Conservation (phyloP, 2,888 invertebrate genomes). For the Clivina fossor region DNA sequence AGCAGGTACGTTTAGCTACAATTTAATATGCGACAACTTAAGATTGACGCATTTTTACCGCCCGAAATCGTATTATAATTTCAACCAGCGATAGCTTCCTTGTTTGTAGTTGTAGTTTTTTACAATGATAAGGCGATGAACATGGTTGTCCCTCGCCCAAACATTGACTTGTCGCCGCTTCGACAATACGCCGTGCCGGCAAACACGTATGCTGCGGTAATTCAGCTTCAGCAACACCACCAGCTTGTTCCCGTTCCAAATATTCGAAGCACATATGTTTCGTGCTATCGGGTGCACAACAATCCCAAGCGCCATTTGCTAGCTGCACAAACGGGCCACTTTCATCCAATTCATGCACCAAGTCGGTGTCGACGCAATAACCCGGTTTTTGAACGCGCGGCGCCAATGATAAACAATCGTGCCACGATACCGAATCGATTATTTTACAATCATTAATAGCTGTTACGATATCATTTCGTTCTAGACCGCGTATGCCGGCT, state of each 20-base stretch:
- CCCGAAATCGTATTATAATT: too few relatives aligned
- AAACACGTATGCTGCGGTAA: conserved; percentile 82
- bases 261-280: conserved; percentile 83
- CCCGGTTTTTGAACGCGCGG: conserved; percentile 67
- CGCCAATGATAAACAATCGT: conserved; percentile 65
- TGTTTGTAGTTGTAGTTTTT: conserved; percentile 77
- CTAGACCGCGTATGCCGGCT: conserved; percentile 73
- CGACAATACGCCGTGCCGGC: conserved; percentile 76
- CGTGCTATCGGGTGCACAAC: conserved; percentile 69
- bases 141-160: conserved; percentile 56
- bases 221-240: conserved; percentile 67
- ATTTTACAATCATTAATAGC: conserved; percentile 80
- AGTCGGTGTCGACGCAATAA: conserved; percentile 74
- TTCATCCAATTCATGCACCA: conserved; percentile 72
- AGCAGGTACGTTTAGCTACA: too few relatives aligned
- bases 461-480: conserved; percentile 71
- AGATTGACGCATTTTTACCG: too few relatives aligned
- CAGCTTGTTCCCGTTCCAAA: conserved; percentile 68
- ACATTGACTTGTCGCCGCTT: conserved; percentile 63
- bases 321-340: conserved; percentile 69
- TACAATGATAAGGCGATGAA: conserved; percentile 64
- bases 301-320: conserved; percentile 72
- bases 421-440: conserved; percentile 67
- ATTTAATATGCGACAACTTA: too few relatives aligned
- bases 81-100: too few relatives aligned